Conservation (phyloP, 2,888 invertebrate species). For the Nesidiocoris tenuis region DNA sequence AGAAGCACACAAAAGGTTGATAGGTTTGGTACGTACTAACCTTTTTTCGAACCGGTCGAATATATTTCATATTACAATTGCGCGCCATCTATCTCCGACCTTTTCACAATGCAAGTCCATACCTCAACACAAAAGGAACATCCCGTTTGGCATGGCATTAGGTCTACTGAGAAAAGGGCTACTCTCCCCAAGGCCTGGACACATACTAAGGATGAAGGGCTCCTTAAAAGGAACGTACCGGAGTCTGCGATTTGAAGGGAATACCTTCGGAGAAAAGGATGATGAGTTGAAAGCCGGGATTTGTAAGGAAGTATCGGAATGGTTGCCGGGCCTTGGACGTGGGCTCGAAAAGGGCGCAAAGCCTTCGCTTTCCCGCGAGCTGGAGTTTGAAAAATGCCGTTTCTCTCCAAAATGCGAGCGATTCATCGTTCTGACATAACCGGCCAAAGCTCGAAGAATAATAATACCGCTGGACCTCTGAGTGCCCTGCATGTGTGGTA, state of each 20-base stretch:
- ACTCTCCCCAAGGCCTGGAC: neutral
- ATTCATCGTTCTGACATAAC: conserved; percentile 2
- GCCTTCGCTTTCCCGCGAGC: conserved; percentile 5
- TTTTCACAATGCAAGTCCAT: neutral
- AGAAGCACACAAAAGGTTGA: too few relatives aligned
- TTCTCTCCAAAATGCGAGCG: neutral
- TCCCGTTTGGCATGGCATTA: neutral
- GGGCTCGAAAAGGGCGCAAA: conserved; percentile 13
- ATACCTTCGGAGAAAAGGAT: neutral
- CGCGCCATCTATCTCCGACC: neutral
- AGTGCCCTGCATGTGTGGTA: too few relatives aligned
- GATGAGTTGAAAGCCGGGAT: conserved; percentile 26
- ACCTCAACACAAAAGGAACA: neutral
- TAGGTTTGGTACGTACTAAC: too few relatives aligned
- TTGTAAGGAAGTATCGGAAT: conserved; percentile 13
- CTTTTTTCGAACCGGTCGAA: neutral
- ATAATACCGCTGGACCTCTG: too few relatives aligned
- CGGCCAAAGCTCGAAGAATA: too few relatives aligned
- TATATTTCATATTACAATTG: neutral
- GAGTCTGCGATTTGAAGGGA: conserved; percentile 5
- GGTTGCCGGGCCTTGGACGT: too few relatives aligned
- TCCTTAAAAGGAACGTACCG: conserved; percentile 1
- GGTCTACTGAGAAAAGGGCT: neutral
- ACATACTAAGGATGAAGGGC: neutral
- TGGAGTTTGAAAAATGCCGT: conserved; percentile 15